Percentiles rank a stretch among this genome's conserved stretches.
These are phyloP conservation scores for Anthophora plumipes DNA, from an alignment of 2,888 invertebrate genomes.

Conservation along the genomic window DNA sequence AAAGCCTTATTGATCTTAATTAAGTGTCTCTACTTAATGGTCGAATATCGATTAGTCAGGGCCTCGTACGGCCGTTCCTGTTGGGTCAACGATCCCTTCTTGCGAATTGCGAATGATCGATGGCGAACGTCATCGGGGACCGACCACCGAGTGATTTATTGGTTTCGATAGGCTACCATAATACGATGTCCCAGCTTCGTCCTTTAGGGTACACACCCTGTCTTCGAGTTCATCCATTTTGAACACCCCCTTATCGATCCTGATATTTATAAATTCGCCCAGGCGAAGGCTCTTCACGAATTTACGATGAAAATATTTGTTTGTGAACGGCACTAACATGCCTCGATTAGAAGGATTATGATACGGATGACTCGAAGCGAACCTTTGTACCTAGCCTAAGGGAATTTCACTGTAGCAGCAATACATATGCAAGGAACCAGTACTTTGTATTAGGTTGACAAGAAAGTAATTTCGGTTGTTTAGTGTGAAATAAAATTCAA, in stretches of 20 bases:
- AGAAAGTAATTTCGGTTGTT: no score
- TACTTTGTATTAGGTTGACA: no score
- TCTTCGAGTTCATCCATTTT: conserved; percentile 56
- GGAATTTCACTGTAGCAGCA: no score
- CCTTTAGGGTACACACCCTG: conserved; percentile 42
- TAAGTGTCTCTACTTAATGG: conserved; percentile 63
- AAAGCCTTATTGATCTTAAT: conserved; percentile 64
- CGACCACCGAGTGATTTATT: conserved; percentile 66
- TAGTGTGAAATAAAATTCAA: no score
- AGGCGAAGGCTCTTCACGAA: no score
- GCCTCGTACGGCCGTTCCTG: conserved; percentile 12
- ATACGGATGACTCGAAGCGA: no score
- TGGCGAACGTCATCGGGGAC: conserved; percentile 64
- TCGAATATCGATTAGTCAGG: conserved; percentile 61
- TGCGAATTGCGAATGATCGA: conserved; percentile 69
- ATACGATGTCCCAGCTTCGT: conserved; percentile 39
- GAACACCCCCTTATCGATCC: conserved; percentile 37
- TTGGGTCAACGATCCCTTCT: conserved; percentile 67
- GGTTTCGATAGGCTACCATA: conserved; percentile 56
- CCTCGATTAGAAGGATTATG: no score
- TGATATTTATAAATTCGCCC: conserved; percentile 40
- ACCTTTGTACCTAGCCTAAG: no score
- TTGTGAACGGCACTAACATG: no score
- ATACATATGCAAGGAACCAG: no score
- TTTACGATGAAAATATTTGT: no score